phyloP scores from a whole-genome alignment of 2,888 invertebrate species.

The Auanema sp. region DNA sequence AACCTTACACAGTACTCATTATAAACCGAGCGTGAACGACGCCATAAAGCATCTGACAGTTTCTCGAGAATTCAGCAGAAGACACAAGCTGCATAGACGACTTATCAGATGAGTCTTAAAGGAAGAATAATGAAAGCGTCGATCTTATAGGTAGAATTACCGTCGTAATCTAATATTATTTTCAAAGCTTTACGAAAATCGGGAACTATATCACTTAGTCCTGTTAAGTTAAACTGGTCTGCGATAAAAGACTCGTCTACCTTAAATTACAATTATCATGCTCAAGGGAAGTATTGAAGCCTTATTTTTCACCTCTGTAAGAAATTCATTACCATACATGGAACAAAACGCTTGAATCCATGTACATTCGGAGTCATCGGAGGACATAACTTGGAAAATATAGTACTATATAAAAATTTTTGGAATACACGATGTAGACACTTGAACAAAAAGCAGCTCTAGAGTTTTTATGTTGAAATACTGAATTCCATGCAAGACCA shows the following conservation, averaged over 20 bases:
- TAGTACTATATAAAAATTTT: too few species aligned
- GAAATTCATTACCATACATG: conserved; percentile 16
- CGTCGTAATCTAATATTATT: conserved; percentile 18
- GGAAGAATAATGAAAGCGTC: not conserved
- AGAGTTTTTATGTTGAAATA: too few species aligned
- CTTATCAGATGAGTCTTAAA: not conserved
- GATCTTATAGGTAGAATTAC: too few species aligned
- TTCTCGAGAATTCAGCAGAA: not conserved
- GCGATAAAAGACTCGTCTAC: conserved; percentile 19
- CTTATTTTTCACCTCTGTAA: conserved; percentile 11
- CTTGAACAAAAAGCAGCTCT: too few species aligned
- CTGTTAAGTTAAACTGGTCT: conserved; percentile 20
- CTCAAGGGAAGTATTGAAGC: not conserved
- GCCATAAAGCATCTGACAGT: conserved; percentile 13
- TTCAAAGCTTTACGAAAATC: conserved; percentile 14
- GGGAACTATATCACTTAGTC: conserved; percentile 16
- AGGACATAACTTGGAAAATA: conserved; percentile 4
- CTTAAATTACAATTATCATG: conserved; percentile 6
- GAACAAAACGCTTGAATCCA: conserved; percentile 22
- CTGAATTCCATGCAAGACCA: too few species aligned
- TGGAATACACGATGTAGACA: too few species aligned
- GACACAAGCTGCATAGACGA: not conserved
- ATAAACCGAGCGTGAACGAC: conserved; percentile 22
- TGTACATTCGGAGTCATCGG: conserved; percentile 11
- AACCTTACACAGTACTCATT: not conserved